Evolutionary conservation across 2,113 vertebrate species (phyloP).

Genomic region (Daphoenositta chrysoptera): DNA sequence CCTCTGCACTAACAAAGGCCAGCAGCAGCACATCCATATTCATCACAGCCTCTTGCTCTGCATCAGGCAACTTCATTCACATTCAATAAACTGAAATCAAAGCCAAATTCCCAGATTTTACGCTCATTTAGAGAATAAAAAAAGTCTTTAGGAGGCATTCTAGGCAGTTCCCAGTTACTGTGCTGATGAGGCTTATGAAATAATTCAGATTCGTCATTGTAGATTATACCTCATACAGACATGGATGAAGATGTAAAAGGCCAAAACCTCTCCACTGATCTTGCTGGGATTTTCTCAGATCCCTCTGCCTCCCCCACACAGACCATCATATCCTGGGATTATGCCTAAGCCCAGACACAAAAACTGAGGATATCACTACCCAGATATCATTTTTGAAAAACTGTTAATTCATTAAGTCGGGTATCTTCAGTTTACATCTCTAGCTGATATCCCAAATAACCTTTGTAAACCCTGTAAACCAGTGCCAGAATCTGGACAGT

Average conservation of each 20-base stretch:
- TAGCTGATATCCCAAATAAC: neutral
- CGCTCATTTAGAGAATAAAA: neutral
- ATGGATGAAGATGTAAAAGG: neutral
- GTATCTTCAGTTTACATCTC: neutral
- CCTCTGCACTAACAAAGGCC: neutral
- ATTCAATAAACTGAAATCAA: neutral
- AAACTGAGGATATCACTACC: neutral
- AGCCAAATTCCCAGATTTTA: slow-evolving; percentile 4
- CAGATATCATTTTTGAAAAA: neutral
- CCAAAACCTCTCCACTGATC: neutral
- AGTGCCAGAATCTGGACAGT: neutral
- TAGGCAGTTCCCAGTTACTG: neutral
- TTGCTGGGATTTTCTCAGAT: neutral
- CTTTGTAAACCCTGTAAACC: neutral
- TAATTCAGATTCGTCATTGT: neutral
- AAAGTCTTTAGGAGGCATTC: neutral
- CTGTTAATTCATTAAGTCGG: neutral
- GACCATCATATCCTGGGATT: neutral
- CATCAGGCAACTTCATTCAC: neutral
- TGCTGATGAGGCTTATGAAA: neutral
- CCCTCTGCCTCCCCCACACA: neutral
- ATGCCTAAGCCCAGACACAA: neutral
- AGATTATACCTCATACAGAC: neutral
- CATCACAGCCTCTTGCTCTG: neutral
- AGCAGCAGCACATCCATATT: neutral